phyloP scores from a whole-genome alignment of 2,888 invertebrate genomes.

The Scaptomyza reducta region DNA sequence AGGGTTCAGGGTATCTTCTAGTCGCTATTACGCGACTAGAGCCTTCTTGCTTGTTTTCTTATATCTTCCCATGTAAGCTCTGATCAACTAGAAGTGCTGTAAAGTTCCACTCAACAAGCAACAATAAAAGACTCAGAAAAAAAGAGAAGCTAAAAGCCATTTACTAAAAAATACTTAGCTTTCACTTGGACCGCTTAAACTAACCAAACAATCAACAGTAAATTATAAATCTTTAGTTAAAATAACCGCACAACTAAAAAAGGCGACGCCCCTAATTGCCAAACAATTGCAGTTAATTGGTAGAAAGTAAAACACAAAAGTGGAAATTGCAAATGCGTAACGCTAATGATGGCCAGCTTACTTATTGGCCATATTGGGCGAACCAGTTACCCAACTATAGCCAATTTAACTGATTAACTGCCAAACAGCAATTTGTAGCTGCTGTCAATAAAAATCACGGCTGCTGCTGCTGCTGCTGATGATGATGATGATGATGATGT shows the following conservation, averaged over 20 bases:
- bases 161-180: conserved; percentile 41
- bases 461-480: conserved; percentile 11
- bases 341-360: conserved; percentile 56
- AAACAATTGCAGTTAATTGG: conserved; percentile 70
- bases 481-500: conserved; percentile 11
- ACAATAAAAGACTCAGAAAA: conserved; percentile 4
- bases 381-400: conserved; percentile 68
- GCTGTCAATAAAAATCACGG: conserved; percentile 21
- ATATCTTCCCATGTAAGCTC: no score
- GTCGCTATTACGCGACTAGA: no score
- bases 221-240: conserved; percentile 75
- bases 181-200: conserved; percentile 44
- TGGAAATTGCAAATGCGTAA: conserved; percentile 47
- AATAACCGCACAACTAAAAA: conserved; percentile 47
- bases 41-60: no score
- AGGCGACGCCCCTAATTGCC: conserved; percentile 54
- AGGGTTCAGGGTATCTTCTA: no score
- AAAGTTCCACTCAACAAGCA: neutral
- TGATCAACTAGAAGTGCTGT: neutral
- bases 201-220: conserved; percentile 50
- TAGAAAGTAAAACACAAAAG: conserved; percentile 70
- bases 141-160: neutral
- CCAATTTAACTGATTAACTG: conserved; percentile 47
- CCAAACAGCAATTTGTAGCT: conserved; percentile 16
- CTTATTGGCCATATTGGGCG: conserved; percentile 56